Percentiles rank a stretch among this genome's conserved stretches.
phyloP scores from a whole-genome alignment of 1,140 invertebrate genomes.

The Achroia grisella region DNA sequence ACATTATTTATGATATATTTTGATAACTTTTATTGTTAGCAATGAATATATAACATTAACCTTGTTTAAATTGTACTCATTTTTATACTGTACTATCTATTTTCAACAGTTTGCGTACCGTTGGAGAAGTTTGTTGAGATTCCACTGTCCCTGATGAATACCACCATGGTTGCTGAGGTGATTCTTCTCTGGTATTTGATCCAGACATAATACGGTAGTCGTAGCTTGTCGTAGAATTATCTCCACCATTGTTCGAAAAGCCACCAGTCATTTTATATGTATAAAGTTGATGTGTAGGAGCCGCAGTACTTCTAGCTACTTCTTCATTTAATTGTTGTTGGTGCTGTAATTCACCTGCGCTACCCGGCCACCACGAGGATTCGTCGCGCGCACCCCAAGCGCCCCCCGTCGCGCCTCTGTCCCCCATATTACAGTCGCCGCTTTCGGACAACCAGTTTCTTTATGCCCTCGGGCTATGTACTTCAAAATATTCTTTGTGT shows the following conservation, averaged over 20 bases:
- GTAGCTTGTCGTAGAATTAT: constrained; percentile 47
- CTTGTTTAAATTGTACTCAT: neutral
- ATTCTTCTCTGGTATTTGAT: constrained; percentile 53
- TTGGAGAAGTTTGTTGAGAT: constrained; percentile 52
- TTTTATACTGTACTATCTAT: neutral
- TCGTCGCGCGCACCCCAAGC: constrained; percentile 78
- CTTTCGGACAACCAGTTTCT: constrained; percentile 64
- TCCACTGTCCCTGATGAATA: constrained; percentile 55
- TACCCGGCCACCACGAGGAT: constrained; percentile 76
- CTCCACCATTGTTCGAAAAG: constrained; percentile 79
- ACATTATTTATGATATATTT: too few species aligned
- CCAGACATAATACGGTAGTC: constrained; percentile 61
- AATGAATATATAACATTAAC: neutral
- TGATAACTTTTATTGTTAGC: too few species aligned
- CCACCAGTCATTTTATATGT: constrained; percentile 89
- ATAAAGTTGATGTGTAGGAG: constrained; percentile 82
- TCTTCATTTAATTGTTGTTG: constrained; percentile 75
- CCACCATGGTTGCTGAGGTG: constrained; percentile 63
- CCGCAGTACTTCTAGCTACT: constrained; percentile 73
- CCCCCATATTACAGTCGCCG: constrained; percentile 63
- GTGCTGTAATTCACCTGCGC: constrained; percentile 74
- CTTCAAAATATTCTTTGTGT: constrained; percentile 37
- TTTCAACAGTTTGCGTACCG: constrained; percentile 31
- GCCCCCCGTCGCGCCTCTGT: constrained; percentile 71
- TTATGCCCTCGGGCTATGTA: constrained; percentile 39